Base-by-base conservation (phyloP, 2,113 vertebrate species). In the Tachycineta bicolor region DNA sequence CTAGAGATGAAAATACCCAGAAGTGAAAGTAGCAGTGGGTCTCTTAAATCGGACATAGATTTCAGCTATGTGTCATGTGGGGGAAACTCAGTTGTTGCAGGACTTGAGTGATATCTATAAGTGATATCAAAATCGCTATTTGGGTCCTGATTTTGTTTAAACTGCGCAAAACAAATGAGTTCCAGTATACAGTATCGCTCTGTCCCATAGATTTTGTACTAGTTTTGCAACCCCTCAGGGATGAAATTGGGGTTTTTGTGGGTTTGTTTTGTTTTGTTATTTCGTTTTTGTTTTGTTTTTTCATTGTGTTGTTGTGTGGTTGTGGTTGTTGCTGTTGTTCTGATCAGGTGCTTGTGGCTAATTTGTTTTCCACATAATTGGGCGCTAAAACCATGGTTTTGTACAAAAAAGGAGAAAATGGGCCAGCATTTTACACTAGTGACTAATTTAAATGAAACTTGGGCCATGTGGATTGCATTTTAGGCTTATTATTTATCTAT, bases 311-410 rank as follows among this genome's bases (percentile, higher is more conserved):
- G 37, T 37, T 37, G 37, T 37, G 37, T 37, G 37, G 37, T 9
- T 8, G 37, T 37, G 9, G 37, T 37, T 37, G 9, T 37, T 37
- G 37, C 10, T 37, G 37, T 37, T 37, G 37, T 9, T 11, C n/a
- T 68, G 4, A 23, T 21, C 10, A n/a, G 4, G 1, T 47, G 7
- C 31, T 24, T 56, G 14, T n/a, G 14, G 8, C 0, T 79, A 8
- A 20, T 75, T 91, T 70, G 1, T 64, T 89, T 77, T 52, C 22
- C 5, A 6, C 43, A 19, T 26, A 8, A n/a, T 10, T 79, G 5
- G 7, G 23, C 15, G 5, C 5, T 47, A 75, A 94, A 79, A 6
- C 4, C 20, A 31, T n/a, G 37, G 3, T 8, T 86, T 82, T 64
- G 9, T 62, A 44, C 6, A 34, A 10, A 41, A 41, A n/a, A 64